Conservation (phyloP, 2,888 invertebrate genomes). For the Poecilus cupreus region DNA sequence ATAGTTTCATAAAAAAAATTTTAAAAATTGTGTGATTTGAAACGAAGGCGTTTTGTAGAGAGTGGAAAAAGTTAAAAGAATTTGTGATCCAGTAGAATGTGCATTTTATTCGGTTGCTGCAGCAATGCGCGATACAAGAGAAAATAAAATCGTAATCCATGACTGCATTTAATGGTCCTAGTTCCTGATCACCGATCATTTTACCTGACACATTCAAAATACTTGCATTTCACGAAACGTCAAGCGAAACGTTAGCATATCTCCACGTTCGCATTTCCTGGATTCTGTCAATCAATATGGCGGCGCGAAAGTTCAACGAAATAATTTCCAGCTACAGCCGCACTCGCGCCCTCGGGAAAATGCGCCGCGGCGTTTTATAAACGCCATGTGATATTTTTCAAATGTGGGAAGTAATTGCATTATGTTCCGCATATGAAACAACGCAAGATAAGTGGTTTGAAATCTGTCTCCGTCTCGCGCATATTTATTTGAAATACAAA, state of each 20-base stretch:
- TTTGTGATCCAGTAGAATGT: neutral
- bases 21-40: too few species aligned
- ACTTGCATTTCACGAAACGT: neutral
- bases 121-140: neutral
- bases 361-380: conserved; percentile 2
- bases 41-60: too few species aligned
- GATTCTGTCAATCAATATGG: conserved; percentile 29
- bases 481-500: conserved; percentile 14
- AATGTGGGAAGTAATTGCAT: conserved; percentile 19
- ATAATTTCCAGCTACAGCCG: neutral
- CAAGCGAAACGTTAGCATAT: neutral
- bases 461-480: neutral
- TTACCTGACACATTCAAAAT: conserved; percentile 3
- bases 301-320: neutral
- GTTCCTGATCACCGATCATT: neutral
- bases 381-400: conserved; percentile 29
- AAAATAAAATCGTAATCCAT: conserved; percentile 29
- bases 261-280: neutral
- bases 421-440: conserved; percentile 23
- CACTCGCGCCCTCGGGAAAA: neutral
- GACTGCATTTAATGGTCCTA: neutral
- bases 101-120: neutral
- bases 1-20: too few species aligned
- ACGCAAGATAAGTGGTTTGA: conserved; percentile 2
- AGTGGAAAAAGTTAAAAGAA: too few species aligned